Percentiles rank a stretch among this genome's conserved stretches.
Evolutionary conservation across 30 jellyfish, hydroid and myxozoan species (phyloP).

Genomic region (Turritopsis dohrnii): DNA sequence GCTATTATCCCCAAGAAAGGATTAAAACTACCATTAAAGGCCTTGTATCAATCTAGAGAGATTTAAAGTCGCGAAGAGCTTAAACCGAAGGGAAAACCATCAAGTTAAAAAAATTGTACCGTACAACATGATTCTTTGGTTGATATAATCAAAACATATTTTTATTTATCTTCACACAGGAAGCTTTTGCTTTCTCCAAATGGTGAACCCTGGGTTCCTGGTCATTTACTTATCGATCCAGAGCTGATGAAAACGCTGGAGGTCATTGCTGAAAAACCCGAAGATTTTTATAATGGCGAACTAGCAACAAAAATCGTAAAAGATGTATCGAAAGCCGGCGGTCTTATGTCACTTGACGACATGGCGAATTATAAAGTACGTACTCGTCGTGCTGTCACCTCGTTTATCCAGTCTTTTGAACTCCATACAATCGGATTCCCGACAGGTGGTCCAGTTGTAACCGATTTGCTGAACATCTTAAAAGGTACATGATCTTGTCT

Average conservation of each 20-base stretch:
- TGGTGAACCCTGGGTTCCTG: slow-evolving; percentile 16
- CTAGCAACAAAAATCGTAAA: slow-evolving; percentile 41
- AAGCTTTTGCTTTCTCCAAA: slow-evolving; percentile 19
- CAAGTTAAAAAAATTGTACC: too few relatives aligned
- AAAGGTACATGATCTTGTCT: slow-evolving; percentile 23
- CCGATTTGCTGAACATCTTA: slow-evolving; percentile 31
- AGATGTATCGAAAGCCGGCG: slow-evolving; percentile 49
- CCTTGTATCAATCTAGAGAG: too few relatives aligned
- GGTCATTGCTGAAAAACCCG: slow-evolving; percentile 58
- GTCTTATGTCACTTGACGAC: slow-evolving; percentile 53
- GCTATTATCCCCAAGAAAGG: too few relatives aligned
- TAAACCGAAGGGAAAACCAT: too few relatives aligned
- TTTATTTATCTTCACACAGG: not conserved
- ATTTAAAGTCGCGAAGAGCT: too few relatives aligned
- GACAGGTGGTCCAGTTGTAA: slow-evolving; percentile 47
- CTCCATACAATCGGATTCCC: slow-evolving; percentile 39
- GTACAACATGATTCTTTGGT: too few relatives aligned
- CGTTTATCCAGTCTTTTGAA: slow-evolving; percentile 9
- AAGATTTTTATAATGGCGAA: slow-evolving; percentile 54
- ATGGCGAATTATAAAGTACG: slow-evolving; percentile 35
- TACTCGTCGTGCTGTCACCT: slow-evolving; percentile 4
- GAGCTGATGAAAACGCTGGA: slow-evolving; percentile 43
- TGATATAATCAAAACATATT: not conserved
- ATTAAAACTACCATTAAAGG: too few relatives aligned
- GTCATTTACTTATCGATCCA: slow-evolving; percentile 16